Percentiles rank a stretch among this genome's conserved stretches.
Evolutionary conservation across 2,888 invertebrate species (phyloP).

Genomic region (Neoscelio sp.): DNA sequence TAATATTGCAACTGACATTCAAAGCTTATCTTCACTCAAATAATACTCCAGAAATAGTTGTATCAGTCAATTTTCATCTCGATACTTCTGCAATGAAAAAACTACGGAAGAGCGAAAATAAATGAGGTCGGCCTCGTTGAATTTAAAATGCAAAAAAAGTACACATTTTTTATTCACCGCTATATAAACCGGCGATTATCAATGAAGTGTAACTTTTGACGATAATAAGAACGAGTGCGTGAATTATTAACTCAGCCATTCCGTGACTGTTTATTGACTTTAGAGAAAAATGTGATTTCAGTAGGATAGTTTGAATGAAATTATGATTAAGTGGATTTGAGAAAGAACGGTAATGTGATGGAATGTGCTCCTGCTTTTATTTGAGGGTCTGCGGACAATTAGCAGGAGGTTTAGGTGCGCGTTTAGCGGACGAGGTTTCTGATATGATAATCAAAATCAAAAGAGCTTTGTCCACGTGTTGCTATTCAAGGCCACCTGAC

Average conservation of each 20-base stretch:
- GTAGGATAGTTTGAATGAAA: too few species aligned
- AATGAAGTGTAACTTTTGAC: conserved; percentile 22
- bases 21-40: background rate
- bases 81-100: background rate
- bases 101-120: background rate
- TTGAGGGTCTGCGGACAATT: conserved; percentile 77
- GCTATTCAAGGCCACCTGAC: conserved; percentile 74
- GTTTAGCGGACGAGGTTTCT: conserved; percentile 77
- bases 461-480: conserved; percentile 76
- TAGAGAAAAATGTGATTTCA: too few species aligned
- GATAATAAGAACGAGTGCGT: background rate
- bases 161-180: background rate
- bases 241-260: background rate
- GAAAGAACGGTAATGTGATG: conserved; percentile 69
- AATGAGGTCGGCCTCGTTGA: background rate
- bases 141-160: background rate
- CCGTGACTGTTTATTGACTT: background rate
- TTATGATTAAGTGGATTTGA: background rate
- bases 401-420: conserved; percentile 76
- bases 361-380: conserved; percentile 81
- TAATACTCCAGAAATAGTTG: background rate
- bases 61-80: too few species aligned
- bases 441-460: conserved; percentile 80
- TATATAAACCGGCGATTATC: background rate
- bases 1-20: conserved; percentile 35